Conservation (phyloP, 2,113 vertebrate genomes). For the Anguilla japonica region DNA sequence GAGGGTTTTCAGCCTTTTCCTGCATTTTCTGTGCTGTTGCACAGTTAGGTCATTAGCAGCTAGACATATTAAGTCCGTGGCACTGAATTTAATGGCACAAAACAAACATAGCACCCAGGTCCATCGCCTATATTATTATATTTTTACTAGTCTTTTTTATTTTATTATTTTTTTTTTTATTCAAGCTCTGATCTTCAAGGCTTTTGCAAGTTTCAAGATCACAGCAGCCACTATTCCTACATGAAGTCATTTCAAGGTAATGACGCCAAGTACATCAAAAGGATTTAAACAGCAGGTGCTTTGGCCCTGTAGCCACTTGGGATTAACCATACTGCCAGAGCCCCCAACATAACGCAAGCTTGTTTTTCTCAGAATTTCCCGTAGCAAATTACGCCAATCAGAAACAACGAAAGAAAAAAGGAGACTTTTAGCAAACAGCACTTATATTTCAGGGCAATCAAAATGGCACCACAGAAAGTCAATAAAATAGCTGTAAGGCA, state of each 20-base stretch:
- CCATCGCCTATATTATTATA: not conserved
- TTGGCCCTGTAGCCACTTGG: not conserved
- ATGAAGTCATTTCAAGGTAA: not conserved
- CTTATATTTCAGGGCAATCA: not conserved
- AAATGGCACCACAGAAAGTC: constrained; percentile 22
- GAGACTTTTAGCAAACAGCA: constrained; percentile 13
- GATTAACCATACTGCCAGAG: constrained; percentile 1
- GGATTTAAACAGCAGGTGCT: not conserved
- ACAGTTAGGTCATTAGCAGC: not conserved
- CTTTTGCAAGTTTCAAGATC: not conserved
- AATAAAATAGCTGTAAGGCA: constrained; percentile 3
- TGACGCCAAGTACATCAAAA: not conserved
- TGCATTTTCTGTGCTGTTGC: not conserved
- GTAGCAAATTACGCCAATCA: constrained; percentile 20
- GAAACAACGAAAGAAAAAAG: not conserved
- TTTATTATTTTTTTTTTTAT: not conserved
- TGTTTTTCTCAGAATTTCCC: constrained; percentile 18
- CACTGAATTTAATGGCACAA: not conserved
- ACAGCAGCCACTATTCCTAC: not conserved
- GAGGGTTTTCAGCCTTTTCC: not conserved
- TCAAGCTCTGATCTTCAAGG: not conserved
- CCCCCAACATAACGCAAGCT: not conserved
- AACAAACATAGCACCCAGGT: not conserved
- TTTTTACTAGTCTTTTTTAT: not conserved
- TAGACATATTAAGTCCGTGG: not conserved